Evolutionary conservation across 2,888 invertebrate species (phyloP), one percentile per base, ranked within the genome.

Genomic region (Hermaeophaga mercurialis): DNA sequence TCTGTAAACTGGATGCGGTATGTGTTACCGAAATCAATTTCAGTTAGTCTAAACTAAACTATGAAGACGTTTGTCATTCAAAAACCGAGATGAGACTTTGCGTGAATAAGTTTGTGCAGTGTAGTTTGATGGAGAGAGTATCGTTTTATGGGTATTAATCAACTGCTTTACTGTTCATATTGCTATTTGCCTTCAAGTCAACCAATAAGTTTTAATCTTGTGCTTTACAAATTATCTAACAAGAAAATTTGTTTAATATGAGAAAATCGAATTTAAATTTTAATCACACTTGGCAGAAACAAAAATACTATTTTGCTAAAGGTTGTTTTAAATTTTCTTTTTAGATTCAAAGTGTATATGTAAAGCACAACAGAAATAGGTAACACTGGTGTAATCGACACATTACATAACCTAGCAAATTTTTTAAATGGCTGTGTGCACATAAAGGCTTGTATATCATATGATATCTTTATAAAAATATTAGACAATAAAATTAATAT

Each of bases 91-190:
- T 74, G 71, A 72, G 69, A 70, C 65, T 62, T 62, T 58, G 69
- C 71, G 70, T 70, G 68, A 67, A 65, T 61, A 63, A 73, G 73
- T 75, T 70, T 75, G 75, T 76, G 74, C 74, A 74, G 75, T 75
- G 75, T 78, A 76, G 75, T 77, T 75, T 76, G 75, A 75, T 76
- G 76, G 76, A 78, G 76, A 77, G 76, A 74, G 75, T 76, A 76
- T 74, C 76, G 70, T 72, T 72, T 61, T 68, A 52, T 68, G 44
- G 36, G 17, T 44, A 45, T 41, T 45, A 59, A 52, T 75, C 73
- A 73, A 75, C 73, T 73, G 73, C 68, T 72, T 70, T 68, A 69
- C 72, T 73, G 73, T 67, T 75, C 74, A 73, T 75, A 73, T 70
- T 59, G 59, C 65, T 62, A 61, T 63, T 62, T 54, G n/a, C 22